A percentile compares a stretch with the other conserved stretches of the same genome.
These are phyloP conservation scores for Naja naja DNA, from an alignment of 2,113 vertebrate species.

Conservation along the genomic window DNA sequence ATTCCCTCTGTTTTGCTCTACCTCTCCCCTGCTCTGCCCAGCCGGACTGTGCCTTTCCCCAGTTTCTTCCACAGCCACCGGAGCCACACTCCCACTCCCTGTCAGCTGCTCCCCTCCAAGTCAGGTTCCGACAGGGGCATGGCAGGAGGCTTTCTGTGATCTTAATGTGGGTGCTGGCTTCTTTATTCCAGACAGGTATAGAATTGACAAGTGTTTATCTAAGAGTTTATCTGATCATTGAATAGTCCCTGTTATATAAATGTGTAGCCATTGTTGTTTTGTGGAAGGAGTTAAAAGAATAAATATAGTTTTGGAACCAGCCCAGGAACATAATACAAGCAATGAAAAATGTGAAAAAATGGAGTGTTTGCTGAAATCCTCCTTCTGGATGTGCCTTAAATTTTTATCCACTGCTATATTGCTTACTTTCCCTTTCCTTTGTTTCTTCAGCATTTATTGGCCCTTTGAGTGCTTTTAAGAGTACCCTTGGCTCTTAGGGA, in stretches of 20 bases:
- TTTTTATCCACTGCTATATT: neutral
- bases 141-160: neutral
- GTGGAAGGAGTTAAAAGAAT: neutral
- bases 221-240: neutral
- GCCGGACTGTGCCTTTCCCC: too few relatives aligned
- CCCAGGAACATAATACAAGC: neutral
- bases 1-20: too few relatives aligned
- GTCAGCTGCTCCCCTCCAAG: too few relatives aligned
- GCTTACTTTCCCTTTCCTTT: neutral
- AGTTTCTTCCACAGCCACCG: too few relatives aligned
- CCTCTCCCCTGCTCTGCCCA: too few relatives aligned
- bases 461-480: neutral
- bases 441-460: neutral
- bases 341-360: neutral
- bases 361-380: neutral
- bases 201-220: neutral
- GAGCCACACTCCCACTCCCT: too few relatives aligned
- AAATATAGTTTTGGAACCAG: neutral
- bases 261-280: neutral
- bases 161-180: neutral
- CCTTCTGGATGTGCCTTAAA: neutral
- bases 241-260: too few relatives aligned
- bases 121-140: too few relatives aligned
- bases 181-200: neutral
- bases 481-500: neutral